Percentiles rank a stretch among this genome's conserved stretches.
Conservation (phyloP, 1,140 invertebrate species). For the Chionoecetes opilio region DNA sequence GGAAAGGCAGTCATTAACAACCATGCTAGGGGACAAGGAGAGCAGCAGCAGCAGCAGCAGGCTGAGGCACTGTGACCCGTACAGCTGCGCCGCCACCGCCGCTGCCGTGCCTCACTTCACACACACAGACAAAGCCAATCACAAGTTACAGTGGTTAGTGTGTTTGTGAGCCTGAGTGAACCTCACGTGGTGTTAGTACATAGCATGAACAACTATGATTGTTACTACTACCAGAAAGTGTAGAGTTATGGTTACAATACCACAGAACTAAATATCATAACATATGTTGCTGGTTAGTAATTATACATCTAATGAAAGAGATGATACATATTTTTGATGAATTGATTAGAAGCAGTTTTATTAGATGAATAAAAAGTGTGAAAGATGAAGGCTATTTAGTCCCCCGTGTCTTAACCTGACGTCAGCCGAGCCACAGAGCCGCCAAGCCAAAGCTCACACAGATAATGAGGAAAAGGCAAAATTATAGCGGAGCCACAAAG, state of each 20-base stretch:
- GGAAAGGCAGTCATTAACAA: conserved; percentile 49
- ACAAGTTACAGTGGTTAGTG: conserved; percentile 3
- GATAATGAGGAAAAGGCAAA: not conserved
- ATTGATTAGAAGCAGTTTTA: not conserved
- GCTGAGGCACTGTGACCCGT: not conserved
- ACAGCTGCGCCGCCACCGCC: not conserved
- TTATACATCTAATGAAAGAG: not conserved
- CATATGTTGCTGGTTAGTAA: not conserved
- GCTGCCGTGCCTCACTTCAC: not conserved
- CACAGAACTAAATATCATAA: conserved; percentile 8
- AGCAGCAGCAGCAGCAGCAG: not conserved
- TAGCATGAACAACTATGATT: not conserved
- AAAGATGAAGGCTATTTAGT: not conserved
- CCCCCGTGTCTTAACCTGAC: not conserved
- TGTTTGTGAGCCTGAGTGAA: not conserved
- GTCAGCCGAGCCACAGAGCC: not conserved
- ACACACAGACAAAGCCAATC: not conserved
- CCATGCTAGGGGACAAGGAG: not conserved
- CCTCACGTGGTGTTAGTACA: not conserved
- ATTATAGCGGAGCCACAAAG: no score
- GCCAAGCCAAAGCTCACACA: not conserved
- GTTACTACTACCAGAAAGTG: not conserved
- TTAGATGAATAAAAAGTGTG: not conserved
- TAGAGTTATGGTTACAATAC: not conserved
- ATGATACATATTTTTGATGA: not conserved